A percentile compares a stretch with the other conserved stretches of the same genome.
Evolutionary conservation across 2,888 invertebrate genomes (phyloP).

Genomic region (Silvanus unidentatus): DNA sequence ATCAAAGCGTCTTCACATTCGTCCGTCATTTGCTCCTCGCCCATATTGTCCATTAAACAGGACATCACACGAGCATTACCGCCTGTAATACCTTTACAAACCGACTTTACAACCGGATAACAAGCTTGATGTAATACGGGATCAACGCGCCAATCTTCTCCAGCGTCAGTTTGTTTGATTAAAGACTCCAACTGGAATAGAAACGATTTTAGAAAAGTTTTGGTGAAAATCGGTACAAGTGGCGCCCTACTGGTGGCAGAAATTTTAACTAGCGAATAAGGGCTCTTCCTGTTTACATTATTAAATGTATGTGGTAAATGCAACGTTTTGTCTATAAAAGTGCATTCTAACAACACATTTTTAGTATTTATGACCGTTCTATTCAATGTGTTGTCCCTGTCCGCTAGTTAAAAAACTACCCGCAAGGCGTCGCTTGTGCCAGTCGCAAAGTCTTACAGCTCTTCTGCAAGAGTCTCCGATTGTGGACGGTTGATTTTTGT

Average conservation of each 20-base stretch:
- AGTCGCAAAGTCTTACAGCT: no score
- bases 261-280: no score
- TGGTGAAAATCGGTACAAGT: no score
- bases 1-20: slow-evolving; percentile 87
- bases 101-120: slow-evolving; percentile 72
- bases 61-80: slow-evolving; percentile 82
- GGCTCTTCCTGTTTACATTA: no score
- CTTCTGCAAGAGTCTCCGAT: slow-evolving; percentile 67
- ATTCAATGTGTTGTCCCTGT: slow-evolving; percentile 1
- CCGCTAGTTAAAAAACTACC: slow-evolving; percentile 30
- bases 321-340: no score
- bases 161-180: slow-evolving; percentile 84
- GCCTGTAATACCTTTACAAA: slow-evolving; percentile 66
- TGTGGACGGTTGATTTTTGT: slow-evolving; percentile 48
- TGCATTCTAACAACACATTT: no score
- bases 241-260: no score
- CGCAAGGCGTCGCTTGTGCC: no score
- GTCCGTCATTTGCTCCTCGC: slow-evolving; percentile 74
- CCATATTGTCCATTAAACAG: slow-evolving; percentile 90
- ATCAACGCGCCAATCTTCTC: slow-evolving; percentile 93
- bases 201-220: not conserved
- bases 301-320: no score
- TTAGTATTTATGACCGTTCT: no score
- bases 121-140: slow-evolving; percentile 83
- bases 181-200: slow-evolving; percentile 63